These are phyloP conservation scores for Ailurus styani DNA, from an alignment of 2,113 vertebrate genomes.

Conservation along the genomic window DNA sequence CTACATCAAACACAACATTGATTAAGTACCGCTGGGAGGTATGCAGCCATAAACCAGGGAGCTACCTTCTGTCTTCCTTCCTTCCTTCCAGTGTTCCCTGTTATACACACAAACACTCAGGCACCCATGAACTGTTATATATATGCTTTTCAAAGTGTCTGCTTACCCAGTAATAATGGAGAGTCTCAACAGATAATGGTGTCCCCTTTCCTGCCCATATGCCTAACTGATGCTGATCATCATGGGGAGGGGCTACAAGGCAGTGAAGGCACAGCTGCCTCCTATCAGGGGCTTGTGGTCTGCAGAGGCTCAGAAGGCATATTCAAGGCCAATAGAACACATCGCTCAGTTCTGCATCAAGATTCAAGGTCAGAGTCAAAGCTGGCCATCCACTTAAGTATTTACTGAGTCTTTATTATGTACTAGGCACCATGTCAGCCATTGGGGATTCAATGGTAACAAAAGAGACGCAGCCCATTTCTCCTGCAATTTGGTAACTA, in stretches of 20 bases:
- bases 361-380: neutral
- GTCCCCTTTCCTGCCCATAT: neutral
- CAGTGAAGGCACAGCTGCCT: neutral
- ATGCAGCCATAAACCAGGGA: neutral
- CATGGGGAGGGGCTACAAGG: neutral
- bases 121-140: neutral
- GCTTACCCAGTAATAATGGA: neutral
- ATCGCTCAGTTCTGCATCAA: neutral
- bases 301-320: neutral
- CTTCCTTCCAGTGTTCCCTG: neutral
- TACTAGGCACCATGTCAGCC: neutral
- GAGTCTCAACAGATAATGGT: neutral
- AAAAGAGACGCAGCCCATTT: neutral
- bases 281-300: neutral
- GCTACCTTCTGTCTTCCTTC: neutral
- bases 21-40: neutral
- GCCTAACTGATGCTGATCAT: neutral
- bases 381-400: neutral
- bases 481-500: neutral
- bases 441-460: neutral
- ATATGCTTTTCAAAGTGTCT: neutral
- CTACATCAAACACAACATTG: neutral
- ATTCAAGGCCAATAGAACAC: neutral
- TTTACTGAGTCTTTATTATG: neutral
- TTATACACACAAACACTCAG: neutral